Base-by-base conservation (phyloP, 2,113 vertebrate genomes). In the Pelobates fuscus region DNA sequence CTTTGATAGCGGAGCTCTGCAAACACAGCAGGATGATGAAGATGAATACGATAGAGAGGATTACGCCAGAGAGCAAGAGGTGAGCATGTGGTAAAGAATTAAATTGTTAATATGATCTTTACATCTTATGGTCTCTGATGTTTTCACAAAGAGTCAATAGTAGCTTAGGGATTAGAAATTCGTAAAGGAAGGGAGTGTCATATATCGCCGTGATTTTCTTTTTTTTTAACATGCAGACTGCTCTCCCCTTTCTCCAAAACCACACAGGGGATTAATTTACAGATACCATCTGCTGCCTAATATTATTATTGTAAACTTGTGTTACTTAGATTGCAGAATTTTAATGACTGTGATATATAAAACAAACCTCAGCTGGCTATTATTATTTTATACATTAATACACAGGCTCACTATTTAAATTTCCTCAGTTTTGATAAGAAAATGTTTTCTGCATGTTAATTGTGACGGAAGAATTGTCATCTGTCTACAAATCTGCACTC, bases 61-160 rank as follows among this genome's bases (percentile, higher is more conserved):
- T 72, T 93, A 90, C 67, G 90, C 87, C 76, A 86, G 92, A 70
- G 89, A 93, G 52, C 90, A 90, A 83, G 91, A 93, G 91, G 92
- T 92, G 71, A 85, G 60, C 70, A 70, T 46, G 2, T 58, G 70
- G 5, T 55, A 43, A 49, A 49, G 44, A 49, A 49, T 49, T 49
- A 14, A 49, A 18, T 49, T 49, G 4, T 7, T 2, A 17, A 49
- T 49, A 14, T 2, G 44, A 5, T 17, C 15, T 49, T 49, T 5
- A 17, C 44, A 17, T 14, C 12, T 14, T 49, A 49, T 14, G 15
- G 15, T 14, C 37, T 41, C 7, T 41, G 37, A 7, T 8, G 14
- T 52, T 17, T n/a, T 5, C 52, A 21, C 5, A 55, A 17, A 3
- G 11, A 8, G 52, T 55, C 4, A 17, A 49, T 49, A 5, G 44